phyloP scores from a whole-genome alignment of 2,113 vertebrate species.

The Rhinichthys klamathensis region DNA sequence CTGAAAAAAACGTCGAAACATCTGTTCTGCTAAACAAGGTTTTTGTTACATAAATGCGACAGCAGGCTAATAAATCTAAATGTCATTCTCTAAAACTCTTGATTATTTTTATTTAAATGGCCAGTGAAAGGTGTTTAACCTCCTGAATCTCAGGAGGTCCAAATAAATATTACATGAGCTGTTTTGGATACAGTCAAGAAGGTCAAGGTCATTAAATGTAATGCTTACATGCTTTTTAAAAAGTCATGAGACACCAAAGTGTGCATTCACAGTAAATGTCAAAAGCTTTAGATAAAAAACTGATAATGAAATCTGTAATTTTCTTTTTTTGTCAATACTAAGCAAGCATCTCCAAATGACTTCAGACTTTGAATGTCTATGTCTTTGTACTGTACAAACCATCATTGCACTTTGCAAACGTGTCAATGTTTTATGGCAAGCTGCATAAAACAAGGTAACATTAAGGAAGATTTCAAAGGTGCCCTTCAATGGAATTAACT shows the following conservation, averaged over 20 bases:
- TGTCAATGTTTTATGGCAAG: not conserved
- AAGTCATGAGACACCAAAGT: not conserved
- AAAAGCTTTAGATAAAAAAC: not conserved
- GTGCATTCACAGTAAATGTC: too few relatives aligned
- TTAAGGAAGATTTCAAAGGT: constrained; percentile 9
- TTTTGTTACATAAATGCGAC: not conserved
- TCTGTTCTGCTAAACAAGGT: not conserved
- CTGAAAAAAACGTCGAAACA: not conserved
- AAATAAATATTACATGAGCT: not conserved
- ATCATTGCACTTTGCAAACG: not conserved
- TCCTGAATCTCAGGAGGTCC: not conserved
- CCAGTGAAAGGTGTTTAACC: constrained; percentile 1
- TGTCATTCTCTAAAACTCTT: not conserved
- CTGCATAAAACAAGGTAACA: constrained; percentile 18
- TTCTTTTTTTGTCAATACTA: not conserved
- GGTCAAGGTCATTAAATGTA: not conserved
- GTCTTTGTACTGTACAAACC: not conserved
- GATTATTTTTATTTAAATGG: not conserved
- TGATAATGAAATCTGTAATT: not conserved
- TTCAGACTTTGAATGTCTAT: not conserved
- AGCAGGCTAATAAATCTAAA: constrained; percentile 1
- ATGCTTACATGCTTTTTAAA: not conserved
- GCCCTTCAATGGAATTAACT: not conserved
- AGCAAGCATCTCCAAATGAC: too few relatives aligned
- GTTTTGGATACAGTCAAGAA: not conserved